phyloP scores from a whole-genome alignment of 2,113 vertebrate genomes.

The Cynocephalus volans region DNA sequence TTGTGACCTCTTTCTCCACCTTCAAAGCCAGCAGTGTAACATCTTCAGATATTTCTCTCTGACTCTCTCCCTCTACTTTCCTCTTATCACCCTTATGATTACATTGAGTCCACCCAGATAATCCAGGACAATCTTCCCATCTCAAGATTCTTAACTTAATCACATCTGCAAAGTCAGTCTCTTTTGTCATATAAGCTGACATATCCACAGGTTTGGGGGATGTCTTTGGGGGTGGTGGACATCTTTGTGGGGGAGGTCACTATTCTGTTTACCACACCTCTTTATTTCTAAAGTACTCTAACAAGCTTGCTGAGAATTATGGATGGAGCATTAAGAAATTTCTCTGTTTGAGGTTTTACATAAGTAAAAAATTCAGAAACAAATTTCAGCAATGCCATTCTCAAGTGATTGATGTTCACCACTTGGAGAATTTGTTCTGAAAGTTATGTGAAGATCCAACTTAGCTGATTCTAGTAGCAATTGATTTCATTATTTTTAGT shows the following conservation, averaged over 20 bases:
- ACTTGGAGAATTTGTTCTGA: background rate
- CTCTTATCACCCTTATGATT: background rate
- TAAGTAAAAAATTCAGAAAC: background rate
- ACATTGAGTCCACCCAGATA: background rate
- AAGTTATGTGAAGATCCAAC: background rate
- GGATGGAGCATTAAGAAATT: background rate
- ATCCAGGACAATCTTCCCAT: background rate
- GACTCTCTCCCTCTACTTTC: background rate
- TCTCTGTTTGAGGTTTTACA: background rate
- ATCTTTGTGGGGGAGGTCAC: background rate
- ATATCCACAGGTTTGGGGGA: background rate
- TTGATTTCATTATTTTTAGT: constrained; percentile 53
- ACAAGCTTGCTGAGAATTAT: background rate
- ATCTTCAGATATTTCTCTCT: background rate
- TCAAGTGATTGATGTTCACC: background rate
- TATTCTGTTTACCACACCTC: background rate
- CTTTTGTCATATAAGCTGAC: background rate
- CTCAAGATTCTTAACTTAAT: background rate
- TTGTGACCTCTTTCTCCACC: background rate
- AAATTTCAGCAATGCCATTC: background rate
- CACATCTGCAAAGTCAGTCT: background rate
- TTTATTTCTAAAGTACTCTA: background rate
- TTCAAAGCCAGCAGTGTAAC: background rate
- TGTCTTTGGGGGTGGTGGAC: background rate
- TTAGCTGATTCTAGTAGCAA: background rate